Conservation (phyloP, 1,140 invertebrate species). For the Marisa cornuarietis region DNA sequence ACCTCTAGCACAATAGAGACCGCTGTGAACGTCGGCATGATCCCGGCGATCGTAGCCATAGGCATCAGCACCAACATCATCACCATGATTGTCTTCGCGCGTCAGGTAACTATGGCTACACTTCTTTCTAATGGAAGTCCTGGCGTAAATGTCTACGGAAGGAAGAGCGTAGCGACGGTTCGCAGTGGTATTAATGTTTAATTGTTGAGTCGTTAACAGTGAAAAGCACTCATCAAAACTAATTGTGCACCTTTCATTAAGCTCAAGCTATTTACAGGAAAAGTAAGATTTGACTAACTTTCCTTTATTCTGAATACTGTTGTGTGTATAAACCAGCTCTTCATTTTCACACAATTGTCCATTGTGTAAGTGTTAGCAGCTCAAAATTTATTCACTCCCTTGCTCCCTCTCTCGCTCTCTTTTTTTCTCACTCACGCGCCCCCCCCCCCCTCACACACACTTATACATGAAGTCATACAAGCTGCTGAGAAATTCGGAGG, state of each 20-base stretch:
- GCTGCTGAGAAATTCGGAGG: too few relatives aligned
- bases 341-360: too few relatives aligned
- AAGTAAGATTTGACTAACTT: neutral
- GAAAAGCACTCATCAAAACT: neutral
- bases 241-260: neutral
- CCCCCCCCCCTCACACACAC: conserved; percentile 1
- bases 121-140: too few relatives aligned
- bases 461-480: too few relatives aligned
- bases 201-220: neutral
- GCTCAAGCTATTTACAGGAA: neutral
- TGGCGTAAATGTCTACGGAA: too few relatives aligned
- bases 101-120: neutral
- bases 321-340: neutral
- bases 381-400: neutral
- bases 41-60: neutral
- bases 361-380: too few relatives aligned
- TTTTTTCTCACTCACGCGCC: neutral
- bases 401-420: neutral
- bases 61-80: conserved; percentile 12
- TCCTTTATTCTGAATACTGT: neutral
- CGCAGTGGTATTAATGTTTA: neutral
- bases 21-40: conserved; percentile 11
- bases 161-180: neutral
- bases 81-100: conserved; percentile 3
- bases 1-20: neutral